Conservation (phyloP, 2,797 vertebrate genomes). For the Chiroxiphia lanceolata region DNA sequence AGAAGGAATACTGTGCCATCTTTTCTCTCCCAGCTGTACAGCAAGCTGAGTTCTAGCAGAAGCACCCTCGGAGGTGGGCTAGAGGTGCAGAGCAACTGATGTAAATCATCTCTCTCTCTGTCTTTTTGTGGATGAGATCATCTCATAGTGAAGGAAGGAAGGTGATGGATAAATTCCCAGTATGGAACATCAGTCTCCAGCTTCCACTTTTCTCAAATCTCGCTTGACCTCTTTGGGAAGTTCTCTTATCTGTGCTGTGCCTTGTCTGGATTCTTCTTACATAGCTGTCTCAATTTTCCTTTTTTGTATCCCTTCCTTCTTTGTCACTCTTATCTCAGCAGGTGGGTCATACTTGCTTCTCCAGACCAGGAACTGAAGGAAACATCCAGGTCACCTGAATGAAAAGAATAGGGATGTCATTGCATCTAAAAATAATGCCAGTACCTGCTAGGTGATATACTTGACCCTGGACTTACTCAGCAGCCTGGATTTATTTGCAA, state of each 20-base stretch:
- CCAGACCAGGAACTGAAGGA: neutral
- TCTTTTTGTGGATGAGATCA: neutral
- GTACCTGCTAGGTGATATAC: neutral
- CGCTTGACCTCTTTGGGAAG: neutral
- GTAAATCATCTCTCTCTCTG: neutral
- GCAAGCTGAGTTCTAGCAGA: neutral
- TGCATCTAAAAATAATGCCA: slow-evolving; percentile 50
- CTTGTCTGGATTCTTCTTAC: neutral
- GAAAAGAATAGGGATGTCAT: slow-evolving; percentile 27
- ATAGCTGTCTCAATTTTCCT: neutral
- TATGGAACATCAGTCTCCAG: neutral
- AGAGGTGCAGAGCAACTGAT: neutral
- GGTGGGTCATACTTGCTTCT: neutral
- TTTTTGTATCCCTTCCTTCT: neutral
- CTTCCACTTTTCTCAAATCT: neutral
- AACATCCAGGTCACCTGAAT: slow-evolving; percentile 29
- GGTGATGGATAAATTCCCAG: neutral
- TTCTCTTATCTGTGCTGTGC: neutral
- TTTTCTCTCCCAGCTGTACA: neutral
- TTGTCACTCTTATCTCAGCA: neutral
- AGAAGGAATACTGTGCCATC: neutral
- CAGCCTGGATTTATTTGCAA: slow-evolving; percentile 18
- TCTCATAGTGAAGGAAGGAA: neutral
- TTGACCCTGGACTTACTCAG: slow-evolving; percentile 38
- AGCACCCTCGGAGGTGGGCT: neutral